Base-by-base conservation (phyloP, 2,888 invertebrate genomes). In the Drosophila trichaetosa region DNA sequence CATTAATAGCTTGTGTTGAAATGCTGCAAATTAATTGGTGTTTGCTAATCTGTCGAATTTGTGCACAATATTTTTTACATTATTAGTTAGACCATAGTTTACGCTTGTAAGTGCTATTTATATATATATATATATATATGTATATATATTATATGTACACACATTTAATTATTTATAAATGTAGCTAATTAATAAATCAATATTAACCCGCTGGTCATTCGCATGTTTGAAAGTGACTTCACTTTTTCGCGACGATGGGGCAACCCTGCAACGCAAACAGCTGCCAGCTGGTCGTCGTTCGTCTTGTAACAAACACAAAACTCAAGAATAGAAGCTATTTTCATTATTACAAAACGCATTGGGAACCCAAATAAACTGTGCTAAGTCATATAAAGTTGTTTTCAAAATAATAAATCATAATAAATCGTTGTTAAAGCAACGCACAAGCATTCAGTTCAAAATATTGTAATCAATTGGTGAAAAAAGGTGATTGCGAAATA, bases 121-220 rank as follows among this genome's bases (percentile, higher is more conserved):
- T 49, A 80, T 78, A 62, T 79, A 54, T 77, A 71, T 71, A 68
- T 56, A 42, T 66, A 67, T 78, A 24, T 56, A 42, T 66, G 64
- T 78, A 24, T 34, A n/a, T 24, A n/a, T 61, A 61, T 69, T 54
- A 52, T 56, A 27, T 53, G 63, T 75, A 73, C 51, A 79, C 42
- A 46, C 16, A 46, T 52, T 69, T 68, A 83, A 69, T 76, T 71
- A 83, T 83, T 78, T 78, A 81, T 84, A 70, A 40, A 29, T 68
- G 13, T 80, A 89, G 82, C 72, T 89, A 82, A 82, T 86, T 75
- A 84, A 90, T 90, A 86, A 86, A 86, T 86, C 90, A 90, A 90
- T 85, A 85, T 77, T 82, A 80, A 64, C 51, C 62, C 68, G 66
- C 81, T 81, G 77, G 62, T 68, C 49, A 56, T 58, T 48, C 36